Evolutionary conservation across 1,140 invertebrate genomes (phyloP).

Genomic region (Phenacoccus solenopsis): DNA sequence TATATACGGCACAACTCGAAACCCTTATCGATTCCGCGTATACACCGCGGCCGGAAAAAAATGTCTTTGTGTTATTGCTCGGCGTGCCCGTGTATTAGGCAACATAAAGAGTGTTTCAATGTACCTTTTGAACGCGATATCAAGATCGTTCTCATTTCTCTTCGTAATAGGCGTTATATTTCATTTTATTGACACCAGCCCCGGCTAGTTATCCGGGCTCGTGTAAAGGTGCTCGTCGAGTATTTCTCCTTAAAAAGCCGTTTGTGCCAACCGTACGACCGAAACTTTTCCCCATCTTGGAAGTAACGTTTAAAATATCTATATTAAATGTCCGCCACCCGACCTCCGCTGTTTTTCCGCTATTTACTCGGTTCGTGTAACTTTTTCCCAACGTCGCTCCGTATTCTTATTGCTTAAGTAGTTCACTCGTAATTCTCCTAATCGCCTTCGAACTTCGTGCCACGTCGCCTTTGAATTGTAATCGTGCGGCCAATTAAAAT

Average conservation of each 20-base stretch:
- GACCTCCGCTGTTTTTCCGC: neutral
- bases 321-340: neutral
- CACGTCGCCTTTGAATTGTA: no score
- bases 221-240: neutral
- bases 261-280: neutral
- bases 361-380: no score
- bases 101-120: neutral
- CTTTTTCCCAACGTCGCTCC: no score
- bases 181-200: neutral
- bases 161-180: conserved; percentile 2
- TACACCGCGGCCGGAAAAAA: no score
- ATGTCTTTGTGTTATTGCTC: neutral
- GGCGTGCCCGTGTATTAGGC: neutral
- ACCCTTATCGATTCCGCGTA: no score
- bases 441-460: no score
- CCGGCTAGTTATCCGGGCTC: neutral
- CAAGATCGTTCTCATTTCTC: conserved; percentile 1
- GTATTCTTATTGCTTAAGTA: no score
- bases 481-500: no score
- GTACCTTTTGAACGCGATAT: conserved; percentile 1
- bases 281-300: neutral
- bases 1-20: no score
- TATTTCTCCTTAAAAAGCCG: neutral
- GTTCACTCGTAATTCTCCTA: no score
- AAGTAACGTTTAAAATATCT: neutral